phyloP scores from a whole-genome alignment of 1,140 invertebrate genomes.

The Euwallacea fornicatus region DNA sequence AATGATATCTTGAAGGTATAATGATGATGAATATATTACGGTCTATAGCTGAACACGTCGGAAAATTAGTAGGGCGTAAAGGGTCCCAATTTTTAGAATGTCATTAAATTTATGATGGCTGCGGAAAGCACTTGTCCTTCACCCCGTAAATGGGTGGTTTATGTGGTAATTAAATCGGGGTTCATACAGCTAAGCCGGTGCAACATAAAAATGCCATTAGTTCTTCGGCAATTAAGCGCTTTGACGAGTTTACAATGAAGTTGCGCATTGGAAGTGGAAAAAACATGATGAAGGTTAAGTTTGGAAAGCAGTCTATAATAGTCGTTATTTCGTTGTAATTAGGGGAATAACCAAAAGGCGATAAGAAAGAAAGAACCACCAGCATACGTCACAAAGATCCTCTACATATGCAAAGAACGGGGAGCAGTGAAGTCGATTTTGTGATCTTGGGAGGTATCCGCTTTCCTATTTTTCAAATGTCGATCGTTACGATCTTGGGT shows the following conservation, averaged over 20 bases:
- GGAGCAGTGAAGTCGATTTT: too few species aligned
- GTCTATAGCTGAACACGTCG: not conserved
- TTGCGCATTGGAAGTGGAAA: too few species aligned
- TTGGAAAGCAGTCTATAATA: too few species aligned
- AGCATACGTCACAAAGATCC: too few species aligned
- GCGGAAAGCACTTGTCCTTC: not conserved
- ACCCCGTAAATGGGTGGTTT: constrained; percentile 1
- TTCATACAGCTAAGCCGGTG: not conserved
- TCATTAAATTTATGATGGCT: constrained; percentile 14
- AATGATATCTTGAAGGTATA: not conserved
- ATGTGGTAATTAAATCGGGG: not conserved
- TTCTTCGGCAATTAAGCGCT: not conserved
- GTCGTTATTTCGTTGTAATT: too few species aligned
- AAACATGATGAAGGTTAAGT: too few species aligned
- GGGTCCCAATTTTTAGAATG: not conserved
- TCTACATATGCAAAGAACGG: too few species aligned
- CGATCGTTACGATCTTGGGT: too few species aligned
- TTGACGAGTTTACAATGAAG: not conserved
- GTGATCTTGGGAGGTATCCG: too few species aligned
- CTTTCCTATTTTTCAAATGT: too few species aligned
- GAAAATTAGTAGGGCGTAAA: not conserved
- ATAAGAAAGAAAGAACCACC: too few species aligned
- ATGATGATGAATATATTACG: not conserved
- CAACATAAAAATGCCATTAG: constrained; percentile 20
- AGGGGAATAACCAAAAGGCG: too few species aligned